Evolutionary conservation across 2,888 invertebrate species (phyloP), one percentile per base, ranked within the genome.

Genomic region (Plebejus anna): DNA sequence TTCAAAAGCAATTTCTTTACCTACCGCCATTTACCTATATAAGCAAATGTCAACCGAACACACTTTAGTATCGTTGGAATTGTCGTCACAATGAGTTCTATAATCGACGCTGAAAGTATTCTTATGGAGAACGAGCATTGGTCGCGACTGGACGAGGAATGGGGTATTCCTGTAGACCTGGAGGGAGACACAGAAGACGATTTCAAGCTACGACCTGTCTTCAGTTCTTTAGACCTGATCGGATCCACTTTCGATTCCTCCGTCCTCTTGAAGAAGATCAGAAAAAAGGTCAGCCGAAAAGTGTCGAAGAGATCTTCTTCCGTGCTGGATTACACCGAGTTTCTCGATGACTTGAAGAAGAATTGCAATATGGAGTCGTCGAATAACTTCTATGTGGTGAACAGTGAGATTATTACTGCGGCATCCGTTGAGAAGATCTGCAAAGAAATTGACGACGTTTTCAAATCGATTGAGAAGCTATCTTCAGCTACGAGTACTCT

Each of bases 241-340:
- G 86, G 84, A 79, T 86, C 89, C 0, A 92, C 92, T 0, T 92
- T 92, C 79, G 90, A 92, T 77, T 92, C 92, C 0, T 88, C 91
- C 0, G 88, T 87, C n/a, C 81, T 92, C 0, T 84, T 91, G 75
- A 89, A 89, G 75, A 90, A 88, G 80, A 86, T 88, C 0, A 84
- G 86, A 36, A 85, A 84, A 42, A 91, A 89, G 76, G 81, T 89
- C 1, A 86, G 84, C 2, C 83, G 88, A 11, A 83, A 84, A n/a
- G 38, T 84, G 0, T 89, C 90, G 0, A 89, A 87, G 78, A 84
- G 81, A 47, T 85, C 87, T 6, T 57, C 78, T 1, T 84, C 87
- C 0, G 79, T 82, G 0, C 47, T 89, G 22, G 86, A 90, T 47
- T 92, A 92, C 75, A 85, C 88, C 2, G 87, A 91, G 0, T 93